Conservation (phyloP, 2,113 vertebrate genomes). For the Struthio camelus region DNA sequence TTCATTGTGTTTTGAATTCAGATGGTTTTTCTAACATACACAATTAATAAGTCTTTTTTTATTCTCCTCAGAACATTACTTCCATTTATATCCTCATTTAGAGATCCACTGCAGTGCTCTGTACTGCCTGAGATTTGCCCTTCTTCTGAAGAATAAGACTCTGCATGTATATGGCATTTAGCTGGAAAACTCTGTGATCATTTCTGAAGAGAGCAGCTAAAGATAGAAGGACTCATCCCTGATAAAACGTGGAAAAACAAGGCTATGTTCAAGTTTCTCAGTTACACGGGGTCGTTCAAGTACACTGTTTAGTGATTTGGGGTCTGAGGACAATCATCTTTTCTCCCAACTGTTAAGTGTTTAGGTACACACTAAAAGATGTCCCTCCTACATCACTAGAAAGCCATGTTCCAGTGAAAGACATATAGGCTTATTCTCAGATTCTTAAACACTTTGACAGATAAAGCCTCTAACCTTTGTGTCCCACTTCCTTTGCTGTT, state of each 20-base stretch:
- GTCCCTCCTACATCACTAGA: not conserved
- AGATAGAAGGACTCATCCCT: not conserved
- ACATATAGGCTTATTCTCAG: not conserved
- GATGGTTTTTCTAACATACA: not conserved
- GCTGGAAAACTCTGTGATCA: not conserved
- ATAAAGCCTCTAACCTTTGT: not conserved
- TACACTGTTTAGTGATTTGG: not conserved
- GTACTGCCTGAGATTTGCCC: not conserved
- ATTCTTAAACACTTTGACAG: not conserved
- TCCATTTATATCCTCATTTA: not conserved
- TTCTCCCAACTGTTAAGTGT: not conserved
- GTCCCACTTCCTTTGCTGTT: not conserved
- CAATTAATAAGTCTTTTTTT: not conserved
- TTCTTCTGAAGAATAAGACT: not conserved
- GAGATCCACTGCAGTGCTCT: not conserved
- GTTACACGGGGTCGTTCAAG: not conserved
- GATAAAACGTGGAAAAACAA: not conserved
- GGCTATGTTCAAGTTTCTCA: not conserved
- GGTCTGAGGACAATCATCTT: not conserved
- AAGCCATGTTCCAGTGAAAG: not conserved
- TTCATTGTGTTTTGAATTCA: not conserved
- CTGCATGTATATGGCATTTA: not conserved
- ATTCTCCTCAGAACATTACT: not conserved
- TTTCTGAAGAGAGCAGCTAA: slow-evolving; percentile 19
- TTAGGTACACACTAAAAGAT: not conserved